Evolutionary conservation across 2,113 vertebrate species (phyloP).

Genomic region (Larimichthys crocea): DNA sequence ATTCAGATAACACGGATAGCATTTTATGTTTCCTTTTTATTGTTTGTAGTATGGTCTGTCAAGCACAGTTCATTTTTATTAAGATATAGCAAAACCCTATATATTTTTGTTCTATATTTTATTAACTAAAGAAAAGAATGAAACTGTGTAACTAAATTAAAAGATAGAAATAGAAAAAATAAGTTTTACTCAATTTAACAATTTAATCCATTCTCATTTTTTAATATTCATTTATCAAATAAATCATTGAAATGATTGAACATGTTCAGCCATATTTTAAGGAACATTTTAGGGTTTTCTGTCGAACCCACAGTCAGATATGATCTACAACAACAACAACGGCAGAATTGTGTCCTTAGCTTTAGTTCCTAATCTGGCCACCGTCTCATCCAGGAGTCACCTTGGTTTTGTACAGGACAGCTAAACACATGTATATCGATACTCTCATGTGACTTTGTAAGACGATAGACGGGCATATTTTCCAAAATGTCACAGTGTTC

Average conservation of each 20-base stretch:
- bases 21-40: not conserved
- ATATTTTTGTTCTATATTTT: too few relatives aligned
- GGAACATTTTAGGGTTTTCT: not conserved
- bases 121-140: too few relatives aligned
- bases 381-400: not conserved
- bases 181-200: not conserved
- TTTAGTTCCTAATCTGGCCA: not conserved
- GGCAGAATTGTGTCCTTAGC: not conserved
- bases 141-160: too few relatives aligned
- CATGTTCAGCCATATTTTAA: not conserved
- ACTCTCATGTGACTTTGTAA: not conserved
- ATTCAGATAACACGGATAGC: not conserved
- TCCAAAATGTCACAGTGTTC: not conserved
- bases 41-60: too few relatives aligned
- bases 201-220: not conserved
- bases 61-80: not conserved
- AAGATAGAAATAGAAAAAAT: too few relatives aligned
- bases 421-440: not conserved
- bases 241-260: not conserved
- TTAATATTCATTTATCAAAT: not conserved
- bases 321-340: not conserved
- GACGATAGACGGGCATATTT: not conserved
- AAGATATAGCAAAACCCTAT: not conserved
- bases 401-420: not conserved
- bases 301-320: not conserved